A percentile compares a stretch with the other conserved stretches of the same genome.
phyloP scores from a whole-genome alignment of 2,113 vertebrate genomes.

The Clarias macrocephalus region DNA sequence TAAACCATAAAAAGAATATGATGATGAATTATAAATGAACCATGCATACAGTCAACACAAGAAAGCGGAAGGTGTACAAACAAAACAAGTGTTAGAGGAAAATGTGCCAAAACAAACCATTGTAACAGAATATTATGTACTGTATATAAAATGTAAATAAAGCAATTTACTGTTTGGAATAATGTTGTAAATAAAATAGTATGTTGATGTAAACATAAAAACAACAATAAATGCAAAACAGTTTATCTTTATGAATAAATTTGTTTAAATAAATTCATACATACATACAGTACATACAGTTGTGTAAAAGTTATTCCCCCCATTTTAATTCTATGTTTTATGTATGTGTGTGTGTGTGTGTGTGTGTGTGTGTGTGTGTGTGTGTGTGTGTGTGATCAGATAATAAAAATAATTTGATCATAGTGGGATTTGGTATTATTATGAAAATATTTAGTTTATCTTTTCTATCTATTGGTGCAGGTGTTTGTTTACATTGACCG shows the following conservation, averaged over 20 bases:
- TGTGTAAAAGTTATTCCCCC: no score
- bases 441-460: no score
- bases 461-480: no score
- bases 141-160: not conserved
- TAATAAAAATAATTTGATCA: no score
- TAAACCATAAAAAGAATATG: not conserved
- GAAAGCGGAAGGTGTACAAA: not conserved
- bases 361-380: no score
- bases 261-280: not conserved
- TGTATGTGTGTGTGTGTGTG: no score
- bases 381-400: no score
- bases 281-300: no score
- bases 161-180: not conserved
- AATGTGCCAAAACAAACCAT: not conserved
- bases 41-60: not conserved
- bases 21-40: constrained; percentile 15
- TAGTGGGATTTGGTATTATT: no score
- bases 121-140: not conserved
- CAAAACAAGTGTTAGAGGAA: not conserved
- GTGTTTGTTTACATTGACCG: no score
- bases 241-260: not conserved
- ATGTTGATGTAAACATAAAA: no score
- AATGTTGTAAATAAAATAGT: not conserved
- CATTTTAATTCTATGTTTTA: no score
- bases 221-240: not conserved